These are phyloP conservation scores for Sanderia malayensis DNA, from an alignment of 30 jellyfish, hydroid and myxozoan genomes.

Conservation along the genomic window DNA sequence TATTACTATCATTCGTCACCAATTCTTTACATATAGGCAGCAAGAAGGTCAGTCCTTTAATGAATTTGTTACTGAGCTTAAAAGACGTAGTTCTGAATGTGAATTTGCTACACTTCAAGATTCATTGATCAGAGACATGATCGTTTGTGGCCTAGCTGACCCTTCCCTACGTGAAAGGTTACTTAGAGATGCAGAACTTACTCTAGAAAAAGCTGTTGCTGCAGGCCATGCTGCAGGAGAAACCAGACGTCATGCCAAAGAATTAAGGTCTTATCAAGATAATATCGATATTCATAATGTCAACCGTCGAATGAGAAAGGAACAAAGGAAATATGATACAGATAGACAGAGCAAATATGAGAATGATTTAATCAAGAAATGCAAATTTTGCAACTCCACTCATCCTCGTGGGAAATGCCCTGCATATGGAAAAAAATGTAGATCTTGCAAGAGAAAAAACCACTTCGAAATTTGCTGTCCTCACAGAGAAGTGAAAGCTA, in stretches of 20 bases:
- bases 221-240: slow-evolving; percentile 12
- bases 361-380: background rate
- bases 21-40: slow-evolving; percentile 38
- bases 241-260: background rate
- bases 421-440: slow-evolving; percentile 15
- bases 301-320: too few species aligned
- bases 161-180: background rate
- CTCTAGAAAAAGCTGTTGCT: slow-evolving; percentile 22
- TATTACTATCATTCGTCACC: slow-evolving; percentile 27
- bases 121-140: slow-evolving; percentile 22
- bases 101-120: slow-evolving; percentile 43
- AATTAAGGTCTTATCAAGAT: background rate
- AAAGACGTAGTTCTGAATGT: slow-evolving; percentile 37
- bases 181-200: slow-evolving; percentile 25
- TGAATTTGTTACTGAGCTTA: slow-evolving; percentile 51
- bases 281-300: too few species aligned
- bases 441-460: background rate
- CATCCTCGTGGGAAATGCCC: slow-evolving; percentile 23
- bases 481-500: too few species aligned
- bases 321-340: too few species aligned
- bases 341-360: background rate
- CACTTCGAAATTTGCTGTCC: slow-evolving; percentile 17
- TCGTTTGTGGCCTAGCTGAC: slow-evolving; percentile 19
- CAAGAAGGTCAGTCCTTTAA: slow-evolving; percentile 41
- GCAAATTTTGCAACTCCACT: slow-evolving; percentile 5